phyloP scores from a whole-genome alignment of 2,888 invertebrate species.

The Eristalis intricaria region DNA sequence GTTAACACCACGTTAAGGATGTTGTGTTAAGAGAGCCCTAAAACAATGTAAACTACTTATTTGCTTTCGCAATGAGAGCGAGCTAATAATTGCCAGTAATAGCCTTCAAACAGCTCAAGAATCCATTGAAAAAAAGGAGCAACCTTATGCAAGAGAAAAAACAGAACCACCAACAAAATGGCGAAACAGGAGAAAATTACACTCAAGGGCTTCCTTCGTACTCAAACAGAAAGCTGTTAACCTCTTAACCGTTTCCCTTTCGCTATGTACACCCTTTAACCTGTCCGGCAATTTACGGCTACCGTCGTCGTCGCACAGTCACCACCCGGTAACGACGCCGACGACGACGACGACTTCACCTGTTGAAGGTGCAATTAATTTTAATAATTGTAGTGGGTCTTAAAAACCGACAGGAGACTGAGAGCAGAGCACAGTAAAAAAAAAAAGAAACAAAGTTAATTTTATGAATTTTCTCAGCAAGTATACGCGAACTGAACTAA shows the following conservation, averaged over 20 bases:
- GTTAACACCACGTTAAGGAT: neutral
- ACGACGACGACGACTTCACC: slow-evolving; percentile 23
- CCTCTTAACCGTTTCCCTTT: slow-evolving; percentile 14
- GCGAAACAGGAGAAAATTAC: neutral
- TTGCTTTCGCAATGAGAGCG: neutral
- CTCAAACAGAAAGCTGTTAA: slow-evolving; percentile 12
- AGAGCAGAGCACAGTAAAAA: neutral
- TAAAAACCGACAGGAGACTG: neutral
- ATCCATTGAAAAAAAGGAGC: neutral
- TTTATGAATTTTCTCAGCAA: slow-evolving; percentile 23
- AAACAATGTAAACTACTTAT: neutral
- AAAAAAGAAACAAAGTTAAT: slow-evolving; percentile 24
- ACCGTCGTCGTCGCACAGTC: neutral
- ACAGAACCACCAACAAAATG: neutral
- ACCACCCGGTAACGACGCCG: neutral
- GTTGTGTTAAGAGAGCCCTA: neutral
- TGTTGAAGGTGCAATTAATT: slow-evolving; percentile 68
- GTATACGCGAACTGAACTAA: neutral
- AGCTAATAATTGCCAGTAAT: neutral
- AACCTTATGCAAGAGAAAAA: neutral
- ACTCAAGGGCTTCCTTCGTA: slow-evolving; percentile 17
- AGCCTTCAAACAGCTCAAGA: neutral
- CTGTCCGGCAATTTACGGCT: slow-evolving; percentile 14
- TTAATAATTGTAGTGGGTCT: slow-evolving; percentile 62
- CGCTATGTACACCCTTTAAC: neutral